phyloP scores from a whole-genome alignment of 2,888 invertebrate species.

The Luperina testacea region DNA sequence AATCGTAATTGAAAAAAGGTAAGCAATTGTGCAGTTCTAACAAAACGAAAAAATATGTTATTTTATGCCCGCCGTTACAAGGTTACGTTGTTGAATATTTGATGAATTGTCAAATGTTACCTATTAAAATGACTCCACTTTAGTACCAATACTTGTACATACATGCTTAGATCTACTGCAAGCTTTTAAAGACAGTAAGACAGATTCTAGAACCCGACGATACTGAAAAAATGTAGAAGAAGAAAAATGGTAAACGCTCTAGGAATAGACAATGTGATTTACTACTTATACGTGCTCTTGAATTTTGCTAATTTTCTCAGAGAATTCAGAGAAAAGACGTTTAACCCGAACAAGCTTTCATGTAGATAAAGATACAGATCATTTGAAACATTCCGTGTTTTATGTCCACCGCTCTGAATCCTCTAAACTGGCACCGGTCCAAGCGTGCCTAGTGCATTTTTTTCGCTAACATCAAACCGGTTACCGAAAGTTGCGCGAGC shows the following conservation, averaged over 20 bases:
- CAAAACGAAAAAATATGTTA: too few relatives aligned
- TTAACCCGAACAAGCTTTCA: constrained; percentile 55
- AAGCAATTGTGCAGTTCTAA: too few relatives aligned
- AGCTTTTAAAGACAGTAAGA: not conserved
- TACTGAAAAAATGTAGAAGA: not conserved
- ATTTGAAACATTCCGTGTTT: constrained; percentile 73
- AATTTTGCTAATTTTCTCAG: constrained; percentile 28
- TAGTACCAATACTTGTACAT: not conserved
- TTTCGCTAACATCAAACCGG: constrained; percentile 79
- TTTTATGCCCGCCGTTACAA: too few relatives aligned
- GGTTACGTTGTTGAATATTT: too few relatives aligned
- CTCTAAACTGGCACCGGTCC: constrained; percentile 72
- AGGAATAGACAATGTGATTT: constrained; percentile 2
- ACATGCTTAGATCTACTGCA: not conserved
- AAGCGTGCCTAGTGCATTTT: constrained; percentile 76
- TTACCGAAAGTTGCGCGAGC: constrained; percentile 83
- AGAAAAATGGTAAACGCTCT: constrained; percentile 8
- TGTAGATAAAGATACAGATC: constrained; percentile 56
- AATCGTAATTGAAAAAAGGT: too few relatives aligned
- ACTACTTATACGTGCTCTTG: not conserved
- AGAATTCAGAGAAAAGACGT: constrained; percentile 6
- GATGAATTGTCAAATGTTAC: too few relatives aligned
- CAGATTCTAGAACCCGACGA: not conserved
- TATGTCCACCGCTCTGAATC: constrained; percentile 71
- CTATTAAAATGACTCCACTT: too few relatives aligned